Evolutionary conservation across 2,888 invertebrate genomes (phyloP).

Genomic region (Bruchidius siliquastri): DNA sequence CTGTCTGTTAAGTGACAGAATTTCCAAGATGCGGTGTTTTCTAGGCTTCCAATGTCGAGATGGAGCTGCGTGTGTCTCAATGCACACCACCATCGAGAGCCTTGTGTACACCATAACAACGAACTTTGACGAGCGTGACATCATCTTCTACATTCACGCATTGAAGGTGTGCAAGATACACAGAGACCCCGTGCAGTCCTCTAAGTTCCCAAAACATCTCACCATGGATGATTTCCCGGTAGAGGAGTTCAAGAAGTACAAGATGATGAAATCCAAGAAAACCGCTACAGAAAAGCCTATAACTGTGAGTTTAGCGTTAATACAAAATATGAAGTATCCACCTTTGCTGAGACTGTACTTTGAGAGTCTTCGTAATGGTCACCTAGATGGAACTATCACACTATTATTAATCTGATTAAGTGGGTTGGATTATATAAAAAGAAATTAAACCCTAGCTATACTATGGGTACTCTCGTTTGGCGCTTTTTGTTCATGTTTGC

Average conservation of each 20-base stretch:
- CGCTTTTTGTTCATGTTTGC: too few species aligned
- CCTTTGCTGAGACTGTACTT: too few species aligned
- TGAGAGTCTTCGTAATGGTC: too few species aligned
- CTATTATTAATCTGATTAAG: too few species aligned
- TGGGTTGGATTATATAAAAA: too few species aligned
- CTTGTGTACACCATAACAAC: conserved; percentile 52
- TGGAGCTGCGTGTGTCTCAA: conserved; percentile 57
- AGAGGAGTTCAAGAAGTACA: conserved; percentile 37
- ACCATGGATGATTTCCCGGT: conserved; percentile 37
- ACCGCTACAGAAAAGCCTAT: conserved; percentile 38
- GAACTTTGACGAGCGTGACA: conserved; percentile 51
- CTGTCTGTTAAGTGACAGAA: too few species aligned
- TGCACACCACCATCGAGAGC: conserved; percentile 57
- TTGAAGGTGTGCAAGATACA: conserved; percentile 56
- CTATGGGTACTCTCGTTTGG: too few species aligned
- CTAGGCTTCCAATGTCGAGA: conserved; percentile 46
- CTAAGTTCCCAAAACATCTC: conserved; percentile 36
- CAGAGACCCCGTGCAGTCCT: conserved; percentile 37
- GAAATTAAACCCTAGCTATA: too few species aligned
- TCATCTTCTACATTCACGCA: conserved; percentile 57
- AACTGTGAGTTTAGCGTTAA: conserved; percentile 14
- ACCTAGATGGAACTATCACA: too few species aligned
- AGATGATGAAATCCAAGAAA: conserved; percentile 36
- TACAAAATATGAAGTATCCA: too few species aligned
- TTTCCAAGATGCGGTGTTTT: neutral